Base-by-base conservation (phyloP, 2,113 vertebrate species). In the Castor canadensis region DNA sequence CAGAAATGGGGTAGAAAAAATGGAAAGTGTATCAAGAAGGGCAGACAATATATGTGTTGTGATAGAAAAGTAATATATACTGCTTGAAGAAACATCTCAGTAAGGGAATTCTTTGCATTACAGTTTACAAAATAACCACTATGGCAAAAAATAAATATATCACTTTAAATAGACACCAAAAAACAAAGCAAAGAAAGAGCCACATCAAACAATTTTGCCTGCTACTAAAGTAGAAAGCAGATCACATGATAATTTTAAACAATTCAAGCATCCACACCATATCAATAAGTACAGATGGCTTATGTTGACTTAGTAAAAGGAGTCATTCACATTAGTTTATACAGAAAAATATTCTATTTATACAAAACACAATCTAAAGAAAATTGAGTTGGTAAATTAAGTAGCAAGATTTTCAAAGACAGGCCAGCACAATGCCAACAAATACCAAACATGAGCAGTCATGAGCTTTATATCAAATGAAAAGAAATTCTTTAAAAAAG, bases 121-220 rank as follows among this genome's bases (percentile, higher is more conserved):
- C 38, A 52, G 58, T 56, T 72, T 82, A 52, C 71, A 82, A 86
- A 66, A 43, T n/a, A 90, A 58, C 15, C 45, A 22, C 1, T 67
- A 75, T 45, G 38, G 40, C n/a, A n/a, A 80, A 95, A 97, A 91
- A 84, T 49, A 81, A 69, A 83, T 79, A 38, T 19, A 91, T 13
- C 26, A 54, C 58, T 45, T 15, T 15, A 94, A 92, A 66, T 49
- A 30, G 12, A 52, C 13, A 24, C 80, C 71, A 76, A 47, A 77
- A 80, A 85, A 67, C 7, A 69, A 87, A 49, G n/a, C 16, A 64
- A 52, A 73, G 15, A 32, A 69, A 72, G 4, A 67, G 4, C 13
- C 35, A 88, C 64, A 76, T 56, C 1, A 93, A 83, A 87, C 4
- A 64, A 54, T 60, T 84, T 85, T 91, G 35, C 40, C 71, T 91